Conservation (phyloP, 2,113 vertebrate species). For the Coptodon rendalli region DNA sequence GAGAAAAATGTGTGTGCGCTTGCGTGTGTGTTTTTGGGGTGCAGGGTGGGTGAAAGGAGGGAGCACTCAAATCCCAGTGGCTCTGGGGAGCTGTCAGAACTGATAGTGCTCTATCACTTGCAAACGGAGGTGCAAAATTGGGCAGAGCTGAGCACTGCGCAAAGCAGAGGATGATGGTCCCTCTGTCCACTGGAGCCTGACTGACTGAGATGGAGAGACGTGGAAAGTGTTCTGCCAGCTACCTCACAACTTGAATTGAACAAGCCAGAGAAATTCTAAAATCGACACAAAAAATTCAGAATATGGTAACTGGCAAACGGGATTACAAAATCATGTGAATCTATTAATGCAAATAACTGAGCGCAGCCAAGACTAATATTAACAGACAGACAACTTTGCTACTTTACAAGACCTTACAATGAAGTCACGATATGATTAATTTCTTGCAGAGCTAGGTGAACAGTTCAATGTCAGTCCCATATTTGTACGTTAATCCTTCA, state of each 20-base stretch:
- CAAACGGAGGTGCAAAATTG: constrained; percentile 71
- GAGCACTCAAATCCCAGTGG: constrained; percentile 68
- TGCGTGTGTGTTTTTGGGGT: constrained; percentile 24
- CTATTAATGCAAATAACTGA: neutral
- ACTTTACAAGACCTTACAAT: neutral
- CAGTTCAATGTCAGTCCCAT: neutral
- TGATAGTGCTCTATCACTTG: constrained; percentile 76
- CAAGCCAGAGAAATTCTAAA: constrained; percentile 32
- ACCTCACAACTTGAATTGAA: constrained; percentile 45
- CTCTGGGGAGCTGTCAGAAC: constrained; percentile 74
- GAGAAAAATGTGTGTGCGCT: constrained; percentile 15
- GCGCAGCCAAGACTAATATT: neutral
- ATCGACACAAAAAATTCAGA: constrained; percentile 23
- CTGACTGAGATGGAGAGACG: constrained; percentile 62
- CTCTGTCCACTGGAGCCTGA: constrained; percentile 60
- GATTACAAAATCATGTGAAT: neutral
- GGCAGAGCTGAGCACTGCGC: constrained; percentile 62
- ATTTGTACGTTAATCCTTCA: neutral
- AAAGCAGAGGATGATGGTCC: constrained; percentile 64
- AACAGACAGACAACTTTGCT: neutral
- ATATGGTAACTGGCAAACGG: neutral
- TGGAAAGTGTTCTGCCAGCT: constrained; percentile 52
- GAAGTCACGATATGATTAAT: neutral
- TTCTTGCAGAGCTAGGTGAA: neutral
- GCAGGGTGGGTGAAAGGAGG: constrained; percentile 42